Conservation (phyloP, 2,113 vertebrate genomes). For the Calypte anna region DNA sequence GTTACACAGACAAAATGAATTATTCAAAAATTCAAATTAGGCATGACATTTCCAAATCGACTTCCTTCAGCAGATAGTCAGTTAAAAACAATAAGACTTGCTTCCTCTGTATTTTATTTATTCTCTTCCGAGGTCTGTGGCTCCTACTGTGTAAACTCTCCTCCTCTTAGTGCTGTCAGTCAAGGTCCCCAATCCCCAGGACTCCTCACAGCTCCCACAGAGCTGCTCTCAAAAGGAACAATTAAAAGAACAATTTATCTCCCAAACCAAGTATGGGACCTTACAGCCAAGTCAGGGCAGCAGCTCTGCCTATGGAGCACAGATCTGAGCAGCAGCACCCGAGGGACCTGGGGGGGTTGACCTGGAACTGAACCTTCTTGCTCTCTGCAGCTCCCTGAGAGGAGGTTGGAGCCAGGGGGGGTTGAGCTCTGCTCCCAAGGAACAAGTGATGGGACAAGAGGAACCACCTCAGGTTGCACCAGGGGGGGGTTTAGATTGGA, state of each 20-base stretch:
- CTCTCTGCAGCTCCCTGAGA: too few species aligned
- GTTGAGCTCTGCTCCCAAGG: too few species aligned
- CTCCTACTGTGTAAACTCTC: neutral
- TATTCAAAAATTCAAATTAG: conserved; percentile 66
- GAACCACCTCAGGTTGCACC: too few species aligned
- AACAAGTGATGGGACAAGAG: too few species aligned
- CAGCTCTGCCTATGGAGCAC: neutral
- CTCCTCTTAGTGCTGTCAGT: neutral
- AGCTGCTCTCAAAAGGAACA: neutral
- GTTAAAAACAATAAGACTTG: conserved; percentile 20
- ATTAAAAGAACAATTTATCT: neutral
- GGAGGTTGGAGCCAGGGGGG: too few species aligned
- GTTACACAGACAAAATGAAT: conserved; percentile 32
- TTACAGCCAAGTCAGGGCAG: neutral
- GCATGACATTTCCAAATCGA: conserved; percentile 37
- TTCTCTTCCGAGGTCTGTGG: neutral
- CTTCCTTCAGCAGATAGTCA: conserved; percentile 23
- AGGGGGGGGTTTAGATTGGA: too few species aligned
- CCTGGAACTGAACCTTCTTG: too few species aligned
- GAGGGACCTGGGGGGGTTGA: too few species aligned
- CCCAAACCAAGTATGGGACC: neutral
- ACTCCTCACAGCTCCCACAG: neutral
- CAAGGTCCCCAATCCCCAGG: neutral
- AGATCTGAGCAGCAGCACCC: too few species aligned
- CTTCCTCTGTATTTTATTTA: conserved; percentile 4